Evolutionary conservation across 2,797 vertebrate genomes (phyloP).

Genomic region (Acipenser oxyrinchus): DNA sequence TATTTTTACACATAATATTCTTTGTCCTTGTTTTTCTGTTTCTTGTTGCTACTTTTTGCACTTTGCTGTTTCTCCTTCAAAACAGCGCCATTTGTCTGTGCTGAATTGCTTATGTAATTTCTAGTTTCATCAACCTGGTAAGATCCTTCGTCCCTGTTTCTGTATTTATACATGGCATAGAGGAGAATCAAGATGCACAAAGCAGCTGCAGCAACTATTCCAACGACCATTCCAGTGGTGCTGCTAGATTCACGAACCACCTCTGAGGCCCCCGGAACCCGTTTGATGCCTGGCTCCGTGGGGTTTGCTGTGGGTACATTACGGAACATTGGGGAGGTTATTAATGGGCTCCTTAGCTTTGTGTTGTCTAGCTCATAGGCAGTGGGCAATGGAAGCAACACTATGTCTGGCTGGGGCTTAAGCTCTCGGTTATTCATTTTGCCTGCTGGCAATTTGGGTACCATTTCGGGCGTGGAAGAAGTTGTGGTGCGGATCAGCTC

Average conservation of each 20-base stretch:
- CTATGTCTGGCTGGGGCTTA: conserved; percentile 95
- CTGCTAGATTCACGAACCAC: conserved; percentile 99
- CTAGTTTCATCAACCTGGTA: conserved; percentile 99
- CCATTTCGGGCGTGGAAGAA: conserved; percentile 80
- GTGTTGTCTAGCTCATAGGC: conserved; percentile 98
- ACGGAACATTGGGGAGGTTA: conserved; percentile 99
- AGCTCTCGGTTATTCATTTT: conserved; percentile 96
- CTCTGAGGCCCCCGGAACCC: conserved; percentile 97
- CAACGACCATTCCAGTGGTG: conserved; percentile 99
- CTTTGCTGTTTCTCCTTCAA: conserved; percentile 90
- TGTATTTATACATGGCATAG: conserved; percentile 99
- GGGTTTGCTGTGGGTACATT: conserved; percentile 99
- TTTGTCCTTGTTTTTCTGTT: conserved; percentile 98
- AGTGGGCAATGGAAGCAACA: conserved; percentile 97
- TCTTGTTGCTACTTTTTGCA: conserved; percentile 87
- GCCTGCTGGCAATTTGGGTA: conserved; percentile 90
- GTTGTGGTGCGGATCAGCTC: conserved; percentile 84
- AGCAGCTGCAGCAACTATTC: conserved; percentile 98
- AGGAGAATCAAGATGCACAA: conserved; percentile 99
- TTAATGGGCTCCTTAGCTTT: conserved; percentile 96
- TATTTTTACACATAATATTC: conserved; percentile 93
- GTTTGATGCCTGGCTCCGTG: conserved; percentile 97
- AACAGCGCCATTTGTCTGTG: conserved; percentile 95
- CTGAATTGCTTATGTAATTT: conserved; percentile 99
- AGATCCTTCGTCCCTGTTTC: conserved; percentile 99